Conservation (phyloP, 2,113 vertebrate species). For the Esox niger region DNA sequence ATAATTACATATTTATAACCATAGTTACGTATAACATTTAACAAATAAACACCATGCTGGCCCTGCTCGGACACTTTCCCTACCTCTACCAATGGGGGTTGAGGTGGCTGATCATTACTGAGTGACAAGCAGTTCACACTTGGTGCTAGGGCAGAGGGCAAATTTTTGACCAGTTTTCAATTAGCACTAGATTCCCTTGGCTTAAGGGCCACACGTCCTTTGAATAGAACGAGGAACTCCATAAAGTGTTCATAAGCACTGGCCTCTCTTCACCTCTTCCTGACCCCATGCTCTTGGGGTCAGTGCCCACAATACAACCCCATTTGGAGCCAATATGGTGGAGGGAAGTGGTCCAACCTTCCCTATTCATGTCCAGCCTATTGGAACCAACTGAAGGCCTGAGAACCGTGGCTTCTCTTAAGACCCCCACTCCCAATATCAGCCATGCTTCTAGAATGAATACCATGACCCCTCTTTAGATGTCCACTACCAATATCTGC, state of each 20-base stretch:
- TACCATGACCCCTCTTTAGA: too few species aligned
- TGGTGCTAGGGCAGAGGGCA: constrained; percentile 2
- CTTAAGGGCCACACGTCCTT: constrained; percentile 51
- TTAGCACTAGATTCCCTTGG: constrained; percentile 43
- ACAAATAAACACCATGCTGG: not conserved
- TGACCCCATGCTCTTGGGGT: constrained; percentile 51
- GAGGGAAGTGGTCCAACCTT: too few species aligned
- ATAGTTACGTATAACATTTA: too few species aligned
- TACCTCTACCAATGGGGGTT: constrained; percentile 15
- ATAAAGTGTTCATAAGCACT: constrained; percentile 59
- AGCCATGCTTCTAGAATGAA: too few species aligned
- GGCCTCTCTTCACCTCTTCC: constrained; percentile 49
- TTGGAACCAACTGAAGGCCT: too few species aligned
- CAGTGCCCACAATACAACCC: constrained; percentile 54
- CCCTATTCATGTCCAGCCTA: too few species aligned
- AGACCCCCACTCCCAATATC: too few species aligned
- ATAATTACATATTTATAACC: too few species aligned
- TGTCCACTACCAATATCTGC: too few species aligned
- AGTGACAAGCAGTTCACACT: constrained; percentile 49
- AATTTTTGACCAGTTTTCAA: constrained; percentile 52
- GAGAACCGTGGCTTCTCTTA: too few species aligned
- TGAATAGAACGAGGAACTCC: constrained; percentile 60
- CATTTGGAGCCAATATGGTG: constrained; percentile 42
- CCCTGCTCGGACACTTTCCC: constrained; percentile 5
- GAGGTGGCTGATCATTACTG: constrained; percentile 39